Percentiles rank a stretch among this genome's conserved stretches.
phyloP scores from a whole-genome alignment of 2,888 invertebrate genomes.

The Hydropsyche betteni region DNA sequence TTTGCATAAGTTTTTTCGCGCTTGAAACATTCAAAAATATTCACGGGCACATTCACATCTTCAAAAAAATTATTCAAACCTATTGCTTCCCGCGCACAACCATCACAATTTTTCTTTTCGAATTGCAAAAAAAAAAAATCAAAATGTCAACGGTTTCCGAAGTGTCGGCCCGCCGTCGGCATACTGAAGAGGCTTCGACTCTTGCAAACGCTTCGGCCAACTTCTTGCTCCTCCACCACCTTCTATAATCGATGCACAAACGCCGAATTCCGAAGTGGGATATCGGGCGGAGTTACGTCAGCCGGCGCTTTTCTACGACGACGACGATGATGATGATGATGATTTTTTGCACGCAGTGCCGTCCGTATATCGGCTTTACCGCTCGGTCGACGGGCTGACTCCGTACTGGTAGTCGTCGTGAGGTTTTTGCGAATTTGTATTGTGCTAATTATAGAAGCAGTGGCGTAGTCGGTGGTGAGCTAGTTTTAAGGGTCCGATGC shows the following conservation, averaged over 20 bases:
- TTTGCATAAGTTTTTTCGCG: too few relatives aligned
- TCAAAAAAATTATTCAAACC: background rate
- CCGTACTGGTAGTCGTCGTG: too few relatives aligned
- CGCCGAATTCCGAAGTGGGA: constrained; percentile 20
- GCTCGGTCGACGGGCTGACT: too few relatives aligned
- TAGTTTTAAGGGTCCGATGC: too few relatives aligned
- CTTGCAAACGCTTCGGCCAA: background rate
- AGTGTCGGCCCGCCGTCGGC: background rate
- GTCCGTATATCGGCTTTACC: too few relatives aligned
- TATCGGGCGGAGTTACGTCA: constrained; percentile 23
- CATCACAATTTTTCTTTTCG: background rate
- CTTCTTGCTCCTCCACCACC: background rate
- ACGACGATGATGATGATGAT: too few relatives aligned
- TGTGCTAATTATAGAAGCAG: too few relatives aligned
- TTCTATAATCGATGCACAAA: constrained; percentile 24
- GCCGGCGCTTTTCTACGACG: constrained; percentile 5
- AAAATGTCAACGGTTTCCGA: constrained; percentile 19
- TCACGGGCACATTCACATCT: background rate
- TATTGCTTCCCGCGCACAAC: too few relatives aligned
- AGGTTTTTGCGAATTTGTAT: too few relatives aligned
- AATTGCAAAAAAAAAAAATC: background rate
- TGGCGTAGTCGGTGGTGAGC: too few relatives aligned
- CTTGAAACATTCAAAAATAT: too few relatives aligned
- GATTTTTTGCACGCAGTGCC: background rate
- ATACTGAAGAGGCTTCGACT: constrained; percentile 6